phyloP scores from a whole-genome alignment of 1,140 invertebrate species.

The Drosophila sucinea region DNA sequence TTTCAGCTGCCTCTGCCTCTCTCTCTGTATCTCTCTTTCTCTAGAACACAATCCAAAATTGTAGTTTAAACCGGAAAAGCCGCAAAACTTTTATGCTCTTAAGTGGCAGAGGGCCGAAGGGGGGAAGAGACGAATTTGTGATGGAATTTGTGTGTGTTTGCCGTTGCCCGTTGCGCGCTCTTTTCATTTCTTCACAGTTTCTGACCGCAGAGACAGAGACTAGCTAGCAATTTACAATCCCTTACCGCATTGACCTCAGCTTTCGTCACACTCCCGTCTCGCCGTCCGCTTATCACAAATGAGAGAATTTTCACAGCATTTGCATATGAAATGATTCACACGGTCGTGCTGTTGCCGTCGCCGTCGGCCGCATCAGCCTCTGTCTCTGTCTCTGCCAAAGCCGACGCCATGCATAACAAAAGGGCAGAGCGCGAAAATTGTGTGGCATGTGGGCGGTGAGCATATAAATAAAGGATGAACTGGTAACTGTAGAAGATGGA shows the following conservation, averaged over 20 bases:
- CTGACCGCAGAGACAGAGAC: not conserved
- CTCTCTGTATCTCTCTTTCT: not conserved
- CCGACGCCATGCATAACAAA: slow-evolving; percentile 53
- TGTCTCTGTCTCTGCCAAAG: not conserved
- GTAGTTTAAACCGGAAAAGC: slow-evolving; percentile 1
- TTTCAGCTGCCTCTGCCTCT: not conserved
- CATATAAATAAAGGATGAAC: slow-evolving; percentile 53
- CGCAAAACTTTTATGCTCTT: slow-evolving; percentile 1
- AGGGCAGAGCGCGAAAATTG: slow-evolving; percentile 19
- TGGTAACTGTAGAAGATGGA: slow-evolving; percentile 6
- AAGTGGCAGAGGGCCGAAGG: not conserved
- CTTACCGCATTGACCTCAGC: slow-evolving; percentile 9
- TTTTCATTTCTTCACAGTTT: not conserved
- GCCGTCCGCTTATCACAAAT: slow-evolving; percentile 48
- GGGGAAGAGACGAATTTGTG: too few species aligned
- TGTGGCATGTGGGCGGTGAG: not conserved
- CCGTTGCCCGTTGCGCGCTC: not conserved
- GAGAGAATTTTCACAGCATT: slow-evolving; percentile 65
- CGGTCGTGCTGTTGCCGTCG: not conserved
- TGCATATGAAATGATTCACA: slow-evolving; percentile 71
- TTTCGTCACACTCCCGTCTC: not conserved
- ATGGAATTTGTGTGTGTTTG: too few species aligned
- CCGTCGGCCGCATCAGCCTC: not conserved
- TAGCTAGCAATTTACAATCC: slow-evolving; percentile 7
- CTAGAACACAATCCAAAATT: not conserved